phyloP scores from a whole-genome alignment of 2,888 invertebrate genomes.

The Saturnia pavonia region DNA sequence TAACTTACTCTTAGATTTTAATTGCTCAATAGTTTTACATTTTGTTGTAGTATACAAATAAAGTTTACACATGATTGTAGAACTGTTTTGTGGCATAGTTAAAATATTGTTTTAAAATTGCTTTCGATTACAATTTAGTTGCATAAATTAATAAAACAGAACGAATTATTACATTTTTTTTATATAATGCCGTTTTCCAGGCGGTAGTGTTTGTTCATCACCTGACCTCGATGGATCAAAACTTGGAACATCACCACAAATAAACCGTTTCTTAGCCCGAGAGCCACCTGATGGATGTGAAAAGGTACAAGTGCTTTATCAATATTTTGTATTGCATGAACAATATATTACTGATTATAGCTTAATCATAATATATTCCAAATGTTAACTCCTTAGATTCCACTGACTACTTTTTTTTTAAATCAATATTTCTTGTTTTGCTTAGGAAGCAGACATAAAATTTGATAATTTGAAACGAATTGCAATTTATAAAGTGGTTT shows the following conservation, averaged over 20 bases:
- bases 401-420: too few relatives aligned
- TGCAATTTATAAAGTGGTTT: too few relatives aligned
- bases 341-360: neutral
- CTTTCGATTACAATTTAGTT: neutral
- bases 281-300: slow-evolving; percentile 96
- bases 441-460: too few relatives aligned
- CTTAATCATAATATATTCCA: neutral
- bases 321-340: neutral
- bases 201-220: slow-evolving; percentile 88
- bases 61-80: slow-evolving; percentile 3
- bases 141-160: neutral
- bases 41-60: slow-evolving; percentile 12
- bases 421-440: too few relatives aligned
- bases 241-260: slow-evolving; percentile 91
- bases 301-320: slow-evolving; percentile 73
- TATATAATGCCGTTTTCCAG: slow-evolving; percentile 55
- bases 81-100: neutral
- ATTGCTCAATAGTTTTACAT: slow-evolving; percentile 27
- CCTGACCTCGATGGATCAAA: slow-evolving; percentile 87
- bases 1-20: slow-evolving; percentile 27
- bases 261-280: slow-evolving; percentile 91
- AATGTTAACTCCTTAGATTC: too few relatives aligned
- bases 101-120: neutral
- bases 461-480: too few relatives aligned
- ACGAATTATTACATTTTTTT: neutral